Evolutionary conservation across 2,113 vertebrate genomes (phyloP), one percentile per base, ranked within the genome.

Genomic region (Symphodus melops): DNA sequence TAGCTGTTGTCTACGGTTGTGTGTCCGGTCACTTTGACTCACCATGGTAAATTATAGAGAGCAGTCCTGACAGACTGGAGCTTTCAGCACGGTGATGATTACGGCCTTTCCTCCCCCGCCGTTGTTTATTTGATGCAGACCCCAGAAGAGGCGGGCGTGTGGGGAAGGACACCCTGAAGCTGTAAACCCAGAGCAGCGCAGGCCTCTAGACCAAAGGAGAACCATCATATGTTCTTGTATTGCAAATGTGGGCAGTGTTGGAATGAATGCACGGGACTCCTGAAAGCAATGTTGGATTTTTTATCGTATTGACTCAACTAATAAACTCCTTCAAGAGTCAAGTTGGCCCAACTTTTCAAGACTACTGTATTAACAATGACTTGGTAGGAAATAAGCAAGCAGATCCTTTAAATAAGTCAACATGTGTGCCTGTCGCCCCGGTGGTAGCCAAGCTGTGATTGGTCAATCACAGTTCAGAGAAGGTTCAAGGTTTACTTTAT

Each of bases 81-180:
- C 75, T 60, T 64, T 68, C 33, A 37, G 57, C 67, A 44, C 63
- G 70, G 70, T 28, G 51, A 62, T 83, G 79, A 84, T 81, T 81
- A 69, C 83, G 75, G 67, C 68, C 54, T 64, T 64, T 67, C 72
- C 77, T 86, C 85, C 72, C 75, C 72, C 75, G 68, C 77, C 28
- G 76, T 66, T 89, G 86, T 91, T 89, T 88, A 85, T 86, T 64
- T 89, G 88, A 66, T 81, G 62, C 68, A 46, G 65, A 74, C 57
- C 67, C 61, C 81, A 82, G 48, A 78, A 73, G 68, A 79, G 51
- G 77, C 87, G 90, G 76, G 81, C 8, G 76, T 80, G 63, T 57
- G 59, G 77, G 63, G 75, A 66, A 63, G 62, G 83, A 62, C 77
- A 46, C 19, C 55, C 42, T 49, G 2, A 39, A 63, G 57, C 53